Base-by-base conservation (phyloP, 2,113 vertebrate genomes). In the Callionymus lyra region DNA sequence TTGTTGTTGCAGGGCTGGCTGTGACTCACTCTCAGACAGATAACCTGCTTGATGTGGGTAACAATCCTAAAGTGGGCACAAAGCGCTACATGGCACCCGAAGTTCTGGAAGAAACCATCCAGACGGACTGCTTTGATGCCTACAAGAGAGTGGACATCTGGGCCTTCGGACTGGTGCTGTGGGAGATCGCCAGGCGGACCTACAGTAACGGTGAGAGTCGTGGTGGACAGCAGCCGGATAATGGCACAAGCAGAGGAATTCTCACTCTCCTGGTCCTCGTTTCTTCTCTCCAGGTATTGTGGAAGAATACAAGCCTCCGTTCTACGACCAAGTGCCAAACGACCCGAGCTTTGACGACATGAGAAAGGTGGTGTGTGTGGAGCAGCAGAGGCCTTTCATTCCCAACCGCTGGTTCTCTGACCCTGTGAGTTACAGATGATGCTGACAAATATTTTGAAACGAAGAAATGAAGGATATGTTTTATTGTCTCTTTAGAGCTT, bases 271-370 rank as follows among this genome's bases (percentile, higher is more conserved):
- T 2, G 14, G 15, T 13, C 14, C 36, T 38, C n/a, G 9, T 13
- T 36, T n/a, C 6, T 3, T 17, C 16, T 15, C 12, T 38, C 34
- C 65, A 88, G 87, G 87, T 10, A 87, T 88, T 4, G 85, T 86
- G 1, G 87, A 88, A 44, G 87, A 88, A 12, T 87, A 87, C 81
- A 86, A 83, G 58, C 85, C 85, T 41, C 87, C 87, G 0, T 88
- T 88, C 58, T 87, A 88, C 13, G 87, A 88, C 47, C 81, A 82
- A 66, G 87, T 88, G 65, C 83, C 85, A 6, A 87, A 82, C 1
- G 87, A 88, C 72, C 87, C 87, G 21, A 88, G 86, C 70, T 88
- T 88, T 13, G 87, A 88, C 36, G 87, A 88, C 58, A 88, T 88
- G 87, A 82, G 85, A 56, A 88, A 88, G 61, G 82, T 87, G 54